Evolutionary conservation across 1,140 invertebrate species (phyloP).

Genomic region (Platyura marginata): DNA sequence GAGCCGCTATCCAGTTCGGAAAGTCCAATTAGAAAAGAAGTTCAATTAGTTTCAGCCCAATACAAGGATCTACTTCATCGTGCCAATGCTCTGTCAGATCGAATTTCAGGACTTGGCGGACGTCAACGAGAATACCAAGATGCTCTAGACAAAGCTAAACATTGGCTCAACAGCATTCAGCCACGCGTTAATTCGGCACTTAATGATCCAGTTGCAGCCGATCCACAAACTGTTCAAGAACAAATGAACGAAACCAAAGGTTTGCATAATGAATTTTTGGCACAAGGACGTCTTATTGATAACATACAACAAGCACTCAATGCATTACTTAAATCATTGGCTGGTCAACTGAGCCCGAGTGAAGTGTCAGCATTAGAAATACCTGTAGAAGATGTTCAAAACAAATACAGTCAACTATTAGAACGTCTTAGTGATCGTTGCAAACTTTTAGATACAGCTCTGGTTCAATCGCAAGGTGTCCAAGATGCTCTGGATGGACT

Average conservation of each 20-base stretch:
- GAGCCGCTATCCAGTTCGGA: conserved; percentile 45
- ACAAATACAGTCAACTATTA: conserved; percentile 55
- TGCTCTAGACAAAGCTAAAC: conserved; percentile 58
- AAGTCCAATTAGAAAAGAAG: conserved; percentile 47
- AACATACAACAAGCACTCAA: conserved; percentile 44
- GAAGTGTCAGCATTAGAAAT: conserved; percentile 62
- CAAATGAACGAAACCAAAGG: conserved; percentile 70
- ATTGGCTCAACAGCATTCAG: conserved; percentile 69
- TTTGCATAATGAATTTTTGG: conserved; percentile 70
- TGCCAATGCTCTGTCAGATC: conserved; percentile 65
- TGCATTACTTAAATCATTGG: conserved; percentile 51
- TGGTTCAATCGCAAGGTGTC: conserved; percentile 86
- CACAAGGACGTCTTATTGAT: conserved; percentile 69
- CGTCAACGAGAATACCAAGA: conserved; percentile 67
- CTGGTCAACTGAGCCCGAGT: conserved; percentile 56
- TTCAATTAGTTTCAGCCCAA: conserved; percentile 44
- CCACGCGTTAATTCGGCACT: conserved; percentile 54
- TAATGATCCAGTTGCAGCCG: conserved; percentile 65
- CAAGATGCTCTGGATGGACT: conserved; percentile 80
- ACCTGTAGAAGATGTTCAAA: conserved; percentile 55
- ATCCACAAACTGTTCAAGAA: conserved; percentile 71
- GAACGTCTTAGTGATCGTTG: conserved; percentile 59
- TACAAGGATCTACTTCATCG: conserved; percentile 60
- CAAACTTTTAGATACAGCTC: conserved; percentile 65
- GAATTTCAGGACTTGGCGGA: conserved; percentile 53